Evolutionary conservation across 2,113 vertebrate species (phyloP), one percentile per base, ranked within the genome.

Genomic region (Coracopsis vasa): DNA sequence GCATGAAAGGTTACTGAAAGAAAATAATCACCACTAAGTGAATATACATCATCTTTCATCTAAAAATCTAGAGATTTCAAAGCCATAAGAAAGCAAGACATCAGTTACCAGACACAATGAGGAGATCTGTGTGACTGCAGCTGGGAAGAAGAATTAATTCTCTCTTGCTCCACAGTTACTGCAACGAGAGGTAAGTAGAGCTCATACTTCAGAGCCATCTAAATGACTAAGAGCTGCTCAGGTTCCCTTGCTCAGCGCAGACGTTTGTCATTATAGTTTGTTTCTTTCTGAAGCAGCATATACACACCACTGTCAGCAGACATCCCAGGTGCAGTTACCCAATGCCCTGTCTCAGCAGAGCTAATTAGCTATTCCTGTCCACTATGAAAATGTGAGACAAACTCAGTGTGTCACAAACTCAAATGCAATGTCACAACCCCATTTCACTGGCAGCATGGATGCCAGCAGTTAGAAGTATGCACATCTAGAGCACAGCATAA

Each of bases 171-270:
- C 44, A 35, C 18, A 27, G 48, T 25, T 86, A 27, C 29, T 62
- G 47, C 56, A 71, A 35, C 51, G 47, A n/a, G 64, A 66, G 35
- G 29, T 31, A 19, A 53, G 6, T 2, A 44, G 75, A 64, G 44
- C 48, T 89, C 61, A 2, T 6, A 39, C 44, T 81, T 60, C 85
- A 14, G 0, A 1, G 17, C 5, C 44, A 29, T 21, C 0, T 1
- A 35, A 28, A 28, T 37, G 20, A 16, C 67, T 35, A 44, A 65
- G 29, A 51, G 37, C 45, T 54, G 21, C 42, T 67, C 21, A n/a
- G 42, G 39, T 42, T 86, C 27, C 5, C 37, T 37, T 64, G 51
- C 79, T 71, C 58, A 62, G 73, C 56, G 17, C 50, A 45, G 24
- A 35, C 20, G 14, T 15, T 41, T n/a, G 20, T 35, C 67, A 41